These are phyloP conservation scores for Triplophysa yarkandensis DNA, from an alignment of 2,797 vertebrate species.

Conservation along the genomic window DNA sequence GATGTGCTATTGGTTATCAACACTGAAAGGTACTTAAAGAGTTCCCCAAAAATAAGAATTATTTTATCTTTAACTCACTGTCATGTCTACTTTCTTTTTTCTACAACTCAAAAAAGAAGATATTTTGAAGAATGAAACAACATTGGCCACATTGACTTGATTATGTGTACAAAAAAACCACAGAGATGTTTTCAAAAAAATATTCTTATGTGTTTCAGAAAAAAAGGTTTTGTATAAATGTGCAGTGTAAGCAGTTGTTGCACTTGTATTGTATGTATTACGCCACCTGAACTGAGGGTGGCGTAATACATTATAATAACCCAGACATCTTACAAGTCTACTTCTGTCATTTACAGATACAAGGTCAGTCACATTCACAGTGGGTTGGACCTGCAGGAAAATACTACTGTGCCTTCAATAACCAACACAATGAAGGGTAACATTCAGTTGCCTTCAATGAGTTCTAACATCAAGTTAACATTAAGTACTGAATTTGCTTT, in stretches of 20 bases:
- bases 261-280: no score
- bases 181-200: no score
- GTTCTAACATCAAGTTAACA: neutral
- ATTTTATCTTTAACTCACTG: no score
- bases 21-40: neutral
- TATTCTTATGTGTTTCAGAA: no score
- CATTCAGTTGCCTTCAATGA: neutral
- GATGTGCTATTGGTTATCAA: conserved; percentile 3
- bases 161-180: no score
- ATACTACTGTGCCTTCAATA: neutral
- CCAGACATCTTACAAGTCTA: neutral
- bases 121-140: no score
- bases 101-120: no score
- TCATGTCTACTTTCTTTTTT: no score
- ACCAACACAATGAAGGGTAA: neutral
- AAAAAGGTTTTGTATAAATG: neutral
- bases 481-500: neutral
- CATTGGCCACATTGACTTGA: no score
- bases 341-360: conserved; percentile 6
- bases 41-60: no score
- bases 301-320: conserved; percentile 24
- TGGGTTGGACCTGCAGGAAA: conserved; percentile 9
- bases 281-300: conserved; percentile 50
- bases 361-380: conserved; percentile 9
- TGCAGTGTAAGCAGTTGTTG: conserved; percentile 2